Evolutionary conservation across 2,113 vertebrate species (phyloP).

Genomic region (Carollia perspicillata): DNA sequence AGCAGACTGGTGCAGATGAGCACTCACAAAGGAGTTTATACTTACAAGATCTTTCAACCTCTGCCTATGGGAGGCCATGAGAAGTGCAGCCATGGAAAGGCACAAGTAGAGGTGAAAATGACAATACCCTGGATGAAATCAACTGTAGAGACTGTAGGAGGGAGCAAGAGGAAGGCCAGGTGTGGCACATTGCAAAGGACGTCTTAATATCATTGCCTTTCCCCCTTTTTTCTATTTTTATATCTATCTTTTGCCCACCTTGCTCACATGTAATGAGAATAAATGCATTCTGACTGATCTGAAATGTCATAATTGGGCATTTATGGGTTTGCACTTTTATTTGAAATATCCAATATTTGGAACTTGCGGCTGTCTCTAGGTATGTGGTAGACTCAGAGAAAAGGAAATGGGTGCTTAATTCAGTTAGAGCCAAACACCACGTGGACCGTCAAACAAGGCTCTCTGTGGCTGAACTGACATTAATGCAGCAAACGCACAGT

Average conservation of each 20-base stretch:
- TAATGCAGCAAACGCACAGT: neutral
- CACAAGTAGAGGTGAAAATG: fast-evolving
- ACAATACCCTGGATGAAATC: fast-evolving
- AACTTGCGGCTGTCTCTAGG: neutral
- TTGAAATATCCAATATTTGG: neutral
- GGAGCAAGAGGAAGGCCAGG: fast-evolving
- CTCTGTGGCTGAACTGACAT: fast-evolving
- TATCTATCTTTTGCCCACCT: neutral
- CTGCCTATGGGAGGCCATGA: fast-evolving
- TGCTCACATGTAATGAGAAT: fast-evolving
- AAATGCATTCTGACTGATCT: fast-evolving
- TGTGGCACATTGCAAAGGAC: fast-evolving
- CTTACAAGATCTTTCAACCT: neutral
- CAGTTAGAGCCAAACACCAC: fast-evolving
- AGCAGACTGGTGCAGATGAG: fast-evolving
- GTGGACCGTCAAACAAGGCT: no score
- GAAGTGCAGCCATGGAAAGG: fast-evolving
- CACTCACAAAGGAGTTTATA: fast-evolving
- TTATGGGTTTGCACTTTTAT: neutral
- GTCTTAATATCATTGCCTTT: fast-evolving
- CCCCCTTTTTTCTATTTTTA: fast-evolving
- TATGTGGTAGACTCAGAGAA: neutral
- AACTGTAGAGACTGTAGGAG: fast-evolving
- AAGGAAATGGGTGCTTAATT: neutral
- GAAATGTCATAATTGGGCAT: neutral